Percentiles rank a stretch among this genome's conserved stretches.
Conservation (phyloP, 2,113 vertebrate genomes). For the Pedionomus torquatus region DNA sequence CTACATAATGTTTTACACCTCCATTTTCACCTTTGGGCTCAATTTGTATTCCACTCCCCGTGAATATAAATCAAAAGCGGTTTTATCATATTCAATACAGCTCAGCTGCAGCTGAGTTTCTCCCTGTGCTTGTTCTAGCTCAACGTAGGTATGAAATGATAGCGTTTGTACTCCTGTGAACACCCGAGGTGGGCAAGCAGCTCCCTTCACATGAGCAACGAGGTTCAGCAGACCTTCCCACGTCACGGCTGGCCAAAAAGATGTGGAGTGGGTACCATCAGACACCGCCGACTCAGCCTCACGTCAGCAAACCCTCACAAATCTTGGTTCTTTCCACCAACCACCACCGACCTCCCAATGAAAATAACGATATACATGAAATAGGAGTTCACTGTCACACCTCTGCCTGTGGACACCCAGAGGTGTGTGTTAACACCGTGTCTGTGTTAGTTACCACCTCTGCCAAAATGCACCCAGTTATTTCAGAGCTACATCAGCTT, state of each 20-base stretch:
- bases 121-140: background rate
- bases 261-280: accelerated
- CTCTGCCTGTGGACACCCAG: accelerated
- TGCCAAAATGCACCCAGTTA: accelerated
- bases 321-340: background rate
- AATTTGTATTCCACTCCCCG: background rate
- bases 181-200: background rate
- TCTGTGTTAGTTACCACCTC: accelerated
- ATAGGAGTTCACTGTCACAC: accelerated
- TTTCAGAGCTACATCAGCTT: background rate
- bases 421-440: accelerated
- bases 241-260: background rate
- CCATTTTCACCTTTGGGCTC: background rate
- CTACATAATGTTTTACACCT: background rate
- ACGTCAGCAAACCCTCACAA: accelerated
- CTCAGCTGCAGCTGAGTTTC: background rate
- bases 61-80: background rate
- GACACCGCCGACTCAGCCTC: background rate
- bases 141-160: accelerated
- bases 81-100: background rate
- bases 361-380: accelerated
- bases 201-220: accelerated
- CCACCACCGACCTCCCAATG: accelerated
- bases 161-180: background rate
- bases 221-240: background rate